Base-by-base conservation (phyloP, 2,113 vertebrate genomes). In the Paradisaea rubra region DNA sequence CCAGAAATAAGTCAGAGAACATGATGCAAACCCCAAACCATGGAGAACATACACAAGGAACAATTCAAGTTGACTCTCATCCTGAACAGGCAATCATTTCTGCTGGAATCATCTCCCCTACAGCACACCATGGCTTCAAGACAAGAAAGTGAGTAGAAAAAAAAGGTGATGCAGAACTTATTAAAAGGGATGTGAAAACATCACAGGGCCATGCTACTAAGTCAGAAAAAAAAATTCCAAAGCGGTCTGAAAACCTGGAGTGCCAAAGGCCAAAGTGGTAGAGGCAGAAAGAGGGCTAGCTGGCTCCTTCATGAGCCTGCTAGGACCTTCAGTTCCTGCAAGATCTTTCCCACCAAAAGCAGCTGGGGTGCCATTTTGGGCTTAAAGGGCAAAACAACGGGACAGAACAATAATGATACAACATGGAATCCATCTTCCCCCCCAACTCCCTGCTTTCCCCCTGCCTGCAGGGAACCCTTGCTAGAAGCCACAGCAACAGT, bases 241-340 rank as follows among this genome's bases (percentile, higher is more conserved):
- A 90, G 35, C 0, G 0, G 7, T 50, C 45, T 59, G 71, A 82
- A 92, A 60, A 35, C 14, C 6, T 76, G 35, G 13, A 80, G 33
- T 33, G 59, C 7, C 17, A 37, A 86, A 66, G 24, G 39, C 22
- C 63, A 49, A 28, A 56, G 30, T 4, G 42, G 24, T 22, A 37
- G 44, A 37, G 37, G 37, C 37, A 22, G 13, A 76, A 3, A 65
- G 7, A 37, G 17, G 8, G 25, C 14, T 63, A 23, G 13, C 23
- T 35, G 20, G 24, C 5, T 44, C 15, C 25, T 47, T n/a, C 49
- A 21, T 0, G 0, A 56, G 18, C 15, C 59, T 64, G 28, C 22
- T 21, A 14, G 44, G 41, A 52, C 17, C 23, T 76, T 41, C 24
- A 47, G 20, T 23, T 91, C n/a, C 50, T 69, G 41, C 13, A 77